Conservation (phyloP, 2,797 vertebrate species). For the Kryptolebias ocellatus region DNA sequence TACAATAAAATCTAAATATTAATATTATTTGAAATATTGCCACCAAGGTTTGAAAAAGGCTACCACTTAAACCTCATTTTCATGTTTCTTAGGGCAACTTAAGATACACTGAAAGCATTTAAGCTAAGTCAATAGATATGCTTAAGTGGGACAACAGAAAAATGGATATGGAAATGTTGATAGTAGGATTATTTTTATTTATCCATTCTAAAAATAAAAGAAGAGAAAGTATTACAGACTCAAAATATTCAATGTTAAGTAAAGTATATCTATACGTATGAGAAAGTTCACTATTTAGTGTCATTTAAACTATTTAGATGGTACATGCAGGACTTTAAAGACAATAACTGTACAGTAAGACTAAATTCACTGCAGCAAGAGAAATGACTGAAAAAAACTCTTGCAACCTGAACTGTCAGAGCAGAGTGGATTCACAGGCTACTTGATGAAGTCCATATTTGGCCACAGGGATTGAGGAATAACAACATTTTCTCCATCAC, state of each 20-base stretch:
- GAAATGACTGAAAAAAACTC: not conserved
- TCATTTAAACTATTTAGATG: not conserved
- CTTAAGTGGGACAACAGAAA: not conserved
- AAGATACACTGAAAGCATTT: too few relatives aligned
- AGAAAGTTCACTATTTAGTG: not conserved
- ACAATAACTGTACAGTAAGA: not conserved
- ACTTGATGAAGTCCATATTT: constrained; percentile 7
- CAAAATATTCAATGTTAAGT: not conserved
- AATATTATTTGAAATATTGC: too few relatives aligned
- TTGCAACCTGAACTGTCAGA: not conserved
- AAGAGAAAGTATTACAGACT: not conserved
- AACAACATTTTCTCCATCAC: constrained; percentile 9
- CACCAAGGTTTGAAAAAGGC: too few relatives aligned
- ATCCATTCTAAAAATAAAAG: not conserved
- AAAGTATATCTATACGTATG: not conserved
- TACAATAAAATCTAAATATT: too few relatives aligned
- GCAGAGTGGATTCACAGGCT: constrained; percentile 4
- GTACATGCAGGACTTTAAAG: not conserved
- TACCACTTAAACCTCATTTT: too few relatives aligned
- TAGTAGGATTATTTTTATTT: too few relatives aligned
- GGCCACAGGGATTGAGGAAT: constrained; percentile 4
- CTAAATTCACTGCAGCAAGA: not conserved
- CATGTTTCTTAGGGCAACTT: too few relatives aligned
- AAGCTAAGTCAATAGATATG: too few relatives aligned
- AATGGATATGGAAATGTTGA: too few relatives aligned